Evolutionary conservation across 2,113 vertebrate genomes (phyloP).

Genomic region (Ia io): DNA sequence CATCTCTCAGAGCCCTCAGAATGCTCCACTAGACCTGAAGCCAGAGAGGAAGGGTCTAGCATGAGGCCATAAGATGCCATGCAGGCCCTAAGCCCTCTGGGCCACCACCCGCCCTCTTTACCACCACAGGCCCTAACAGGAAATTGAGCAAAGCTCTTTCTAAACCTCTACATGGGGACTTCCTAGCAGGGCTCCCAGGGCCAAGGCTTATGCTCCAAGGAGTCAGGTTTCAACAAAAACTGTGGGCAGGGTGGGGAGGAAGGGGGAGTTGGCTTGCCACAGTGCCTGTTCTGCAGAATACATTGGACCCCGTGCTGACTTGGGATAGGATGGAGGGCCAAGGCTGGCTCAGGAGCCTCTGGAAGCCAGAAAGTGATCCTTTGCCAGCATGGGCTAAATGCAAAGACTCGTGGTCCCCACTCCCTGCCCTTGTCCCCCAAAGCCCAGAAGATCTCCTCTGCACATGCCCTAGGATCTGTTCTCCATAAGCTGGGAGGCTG

Average conservation of each 20-base stretch:
- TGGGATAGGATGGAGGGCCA: neutral
- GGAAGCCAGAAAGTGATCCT: neutral
- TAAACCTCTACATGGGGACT: neutral
- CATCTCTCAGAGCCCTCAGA: neutral
- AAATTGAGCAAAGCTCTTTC: conserved; percentile 23
- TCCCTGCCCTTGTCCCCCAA: neutral
- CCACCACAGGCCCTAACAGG: neutral
- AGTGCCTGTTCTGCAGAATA: neutral
- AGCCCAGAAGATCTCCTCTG: neutral
- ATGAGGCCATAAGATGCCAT: neutral
- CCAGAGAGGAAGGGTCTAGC: neutral
- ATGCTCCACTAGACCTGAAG: neutral
- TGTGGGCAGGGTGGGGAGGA: neutral
- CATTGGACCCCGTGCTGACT: neutral
- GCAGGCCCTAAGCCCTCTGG: neutral
- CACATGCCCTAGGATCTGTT: neutral
- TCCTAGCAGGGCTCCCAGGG: neutral
- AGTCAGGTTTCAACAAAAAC: neutral
- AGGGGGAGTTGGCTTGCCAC: neutral
- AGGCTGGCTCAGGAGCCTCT: neutral
- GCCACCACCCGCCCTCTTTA: neutral
- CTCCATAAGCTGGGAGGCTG: neutral
- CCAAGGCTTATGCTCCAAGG: neutral
- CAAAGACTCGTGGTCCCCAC: neutral
- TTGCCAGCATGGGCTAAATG: neutral